Conservation (phyloP, 2,888 invertebrate species). For the Onchidella celtica region DNA sequence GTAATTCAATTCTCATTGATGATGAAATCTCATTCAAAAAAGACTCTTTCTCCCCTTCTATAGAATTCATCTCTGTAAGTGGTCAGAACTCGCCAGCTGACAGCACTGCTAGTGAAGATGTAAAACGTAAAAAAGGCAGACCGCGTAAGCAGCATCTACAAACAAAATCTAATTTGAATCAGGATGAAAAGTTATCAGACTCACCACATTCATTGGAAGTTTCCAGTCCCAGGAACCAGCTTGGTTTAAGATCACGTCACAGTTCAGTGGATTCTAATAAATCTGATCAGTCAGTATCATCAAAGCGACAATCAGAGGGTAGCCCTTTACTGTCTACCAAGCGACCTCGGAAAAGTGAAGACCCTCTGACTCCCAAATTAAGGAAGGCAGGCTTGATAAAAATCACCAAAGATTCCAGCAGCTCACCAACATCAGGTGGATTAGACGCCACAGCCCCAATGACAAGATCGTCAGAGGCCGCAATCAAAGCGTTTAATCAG, state of each 20-base stretch:
- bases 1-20: conserved; percentile 25
- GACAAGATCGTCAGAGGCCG: conserved; percentile 44
- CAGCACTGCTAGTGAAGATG: not conserved
- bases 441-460: conserved; percentile 12
- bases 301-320: conserved; percentile 9
- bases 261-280: conserved; percentile 41
- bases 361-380: conserved; percentile 27
- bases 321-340: not conserved
- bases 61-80: not conserved
- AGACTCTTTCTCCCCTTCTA: conserved; percentile 24
- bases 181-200: not conserved
- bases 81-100: not conserved
- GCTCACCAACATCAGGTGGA: conserved; percentile 1
- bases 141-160: not conserved
- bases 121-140: not conserved
- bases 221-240: not conserved
- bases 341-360: conserved; percentile 9
- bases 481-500: conserved; percentile 43
- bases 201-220: not conserved
- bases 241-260: conserved; percentile 28
- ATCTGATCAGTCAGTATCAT: conserved; percentile 23
- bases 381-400: conserved; percentile 37
- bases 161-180: not conserved
- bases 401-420: not conserved
- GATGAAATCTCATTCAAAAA: conserved; percentile 44